phyloP scores from a whole-genome alignment of 1,140 invertebrate genomes.

The Dendrolimus kikuchii region DNA sequence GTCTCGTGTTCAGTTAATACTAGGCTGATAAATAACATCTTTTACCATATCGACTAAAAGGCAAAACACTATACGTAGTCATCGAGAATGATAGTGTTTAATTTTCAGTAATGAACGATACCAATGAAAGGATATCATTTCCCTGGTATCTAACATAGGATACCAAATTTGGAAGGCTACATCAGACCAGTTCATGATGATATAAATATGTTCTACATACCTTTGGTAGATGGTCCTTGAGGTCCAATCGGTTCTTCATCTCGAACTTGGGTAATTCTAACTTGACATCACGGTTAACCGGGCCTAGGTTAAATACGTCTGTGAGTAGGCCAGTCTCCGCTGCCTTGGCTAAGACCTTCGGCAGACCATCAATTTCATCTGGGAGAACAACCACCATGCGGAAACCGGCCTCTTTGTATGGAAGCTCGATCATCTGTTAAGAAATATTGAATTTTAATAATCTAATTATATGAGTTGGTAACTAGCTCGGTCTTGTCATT shows the following conservation, averaged over 20 bases:
- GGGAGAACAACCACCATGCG: slow-evolving; percentile 37
- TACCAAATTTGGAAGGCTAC: too few species aligned
- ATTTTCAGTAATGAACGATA: too few species aligned
- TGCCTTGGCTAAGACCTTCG: slow-evolving; percentile 24
- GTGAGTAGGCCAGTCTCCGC: slow-evolving; percentile 22
- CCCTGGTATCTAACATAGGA: too few species aligned
- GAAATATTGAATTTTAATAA: background rate
- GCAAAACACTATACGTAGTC: too few species aligned
- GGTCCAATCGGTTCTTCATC: slow-evolving; percentile 21
- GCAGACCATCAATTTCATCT: slow-evolving; percentile 29
- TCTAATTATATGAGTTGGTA: too few species aligned
- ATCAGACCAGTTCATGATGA: too few species aligned
- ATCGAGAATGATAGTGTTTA: too few species aligned
- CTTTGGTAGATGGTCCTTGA: slow-evolving; percentile 27
- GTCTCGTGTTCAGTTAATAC: too few species aligned
- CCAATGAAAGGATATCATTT: too few species aligned
- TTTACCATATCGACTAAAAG: too few species aligned
- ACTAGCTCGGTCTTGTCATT: too few species aligned
- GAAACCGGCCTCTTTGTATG: slow-evolving; percentile 35
- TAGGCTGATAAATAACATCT: too few species aligned
- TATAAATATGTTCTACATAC: slow-evolving; percentile 8
- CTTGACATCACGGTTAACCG: slow-evolving; percentile 14
- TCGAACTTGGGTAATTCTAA: slow-evolving; percentile 39
- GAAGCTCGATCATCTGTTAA: slow-evolving; percentile 32
- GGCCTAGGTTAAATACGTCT: slow-evolving; percentile 21